phyloP scores from a whole-genome alignment of 2,888 invertebrate species.

The Lycia hirtaria region DNA sequence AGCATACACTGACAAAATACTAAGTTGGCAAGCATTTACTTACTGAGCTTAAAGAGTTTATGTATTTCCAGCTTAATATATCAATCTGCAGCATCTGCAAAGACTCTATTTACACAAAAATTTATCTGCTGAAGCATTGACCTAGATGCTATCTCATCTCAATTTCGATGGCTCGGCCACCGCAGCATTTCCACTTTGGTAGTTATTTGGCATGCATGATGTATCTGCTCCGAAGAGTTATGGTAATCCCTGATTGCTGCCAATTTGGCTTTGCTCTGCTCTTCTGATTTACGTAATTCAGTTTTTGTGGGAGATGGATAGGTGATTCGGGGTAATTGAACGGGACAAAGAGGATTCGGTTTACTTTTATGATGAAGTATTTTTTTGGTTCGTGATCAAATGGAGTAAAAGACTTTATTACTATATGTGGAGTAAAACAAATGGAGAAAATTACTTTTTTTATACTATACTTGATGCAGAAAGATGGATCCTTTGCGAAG shows the following conservation, averaged over 20 bases:
- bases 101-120: background rate
- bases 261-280: constrained; percentile 9
- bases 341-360: background rate
- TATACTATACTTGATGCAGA: too few relatives aligned
- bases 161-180: background rate
- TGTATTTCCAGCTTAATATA: too few relatives aligned
- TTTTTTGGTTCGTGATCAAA: background rate
- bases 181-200: background rate
- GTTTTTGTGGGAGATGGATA: constrained; percentile 8
- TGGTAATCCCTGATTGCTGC: background rate
- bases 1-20: too few relatives aligned
- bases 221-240: background rate
- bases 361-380: background rate
- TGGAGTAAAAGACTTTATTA: too few relatives aligned
- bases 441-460: too few relatives aligned
- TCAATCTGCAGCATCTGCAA: too few relatives aligned
- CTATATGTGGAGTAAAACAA: too few relatives aligned
- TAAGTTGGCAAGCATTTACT: too few relatives aligned
- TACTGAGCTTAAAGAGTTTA: too few relatives aligned
- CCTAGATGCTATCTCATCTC: background rate
- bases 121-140: too few relatives aligned
- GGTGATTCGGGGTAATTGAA: constrained; percentile 4
- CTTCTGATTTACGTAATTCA: constrained; percentile 4
- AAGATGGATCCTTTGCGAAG: too few relatives aligned
- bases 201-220: constrained; percentile 14